Conservation (phyloP, 2,113 vertebrate species). For the Aplodontia rufa region DNA sequence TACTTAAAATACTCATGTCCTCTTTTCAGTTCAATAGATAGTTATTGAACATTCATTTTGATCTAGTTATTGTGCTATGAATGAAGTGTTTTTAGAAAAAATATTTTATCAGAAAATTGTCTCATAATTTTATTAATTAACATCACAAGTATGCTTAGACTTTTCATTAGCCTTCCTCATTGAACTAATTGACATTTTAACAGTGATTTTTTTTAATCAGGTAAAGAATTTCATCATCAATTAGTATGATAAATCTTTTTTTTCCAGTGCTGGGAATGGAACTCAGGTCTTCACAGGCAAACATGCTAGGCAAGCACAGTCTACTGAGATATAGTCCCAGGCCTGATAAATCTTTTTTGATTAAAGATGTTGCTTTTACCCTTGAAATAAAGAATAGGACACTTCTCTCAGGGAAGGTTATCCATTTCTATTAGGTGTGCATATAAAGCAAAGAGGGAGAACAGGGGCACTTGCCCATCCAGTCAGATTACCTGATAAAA, state of each 20-base stretch:
- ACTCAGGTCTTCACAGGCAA: background rate
- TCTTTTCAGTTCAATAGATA: background rate
- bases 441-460: background rate
- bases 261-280: background rate
- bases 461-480: background rate
- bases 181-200: background rate
- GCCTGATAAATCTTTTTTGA: background rate
- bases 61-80: background rate
- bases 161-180: background rate
- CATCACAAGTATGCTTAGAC: background rate
- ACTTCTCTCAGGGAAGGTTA: background rate
- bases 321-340: background rate
- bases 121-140: background rate
- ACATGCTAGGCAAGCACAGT: background rate
- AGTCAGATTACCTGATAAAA: background rate
- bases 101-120: background rate
- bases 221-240: background rate
- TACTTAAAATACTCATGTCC: background rate
- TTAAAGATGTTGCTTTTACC: background rate
- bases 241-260: background rate
- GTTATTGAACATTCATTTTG: background rate
- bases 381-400: background rate
- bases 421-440: background rate
- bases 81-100: background rate
- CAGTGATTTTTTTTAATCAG: background rate